Conservation (phyloP, 2,113 vertebrate species). For the Pavo muticus region DNA sequence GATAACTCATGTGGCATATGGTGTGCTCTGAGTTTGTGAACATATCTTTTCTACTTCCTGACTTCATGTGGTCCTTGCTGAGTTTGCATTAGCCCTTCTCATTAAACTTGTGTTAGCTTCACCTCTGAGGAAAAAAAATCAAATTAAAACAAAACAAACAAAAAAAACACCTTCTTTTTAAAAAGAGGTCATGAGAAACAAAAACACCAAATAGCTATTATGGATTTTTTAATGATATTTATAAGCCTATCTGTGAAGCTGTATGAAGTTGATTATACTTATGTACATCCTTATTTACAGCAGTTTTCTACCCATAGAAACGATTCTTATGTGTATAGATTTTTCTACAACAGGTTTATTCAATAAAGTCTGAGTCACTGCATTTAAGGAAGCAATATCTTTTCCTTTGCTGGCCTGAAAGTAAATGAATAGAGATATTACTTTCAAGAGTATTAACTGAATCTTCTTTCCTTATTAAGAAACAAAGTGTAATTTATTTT, state of each 20-base stretch:
- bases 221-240: slow-evolving; percentile 11
- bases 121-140: neutral
- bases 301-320: neutral
- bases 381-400: slow-evolving; percentile 4
- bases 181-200: slow-evolving; percentile 18
- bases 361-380: neutral
- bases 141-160: no score
- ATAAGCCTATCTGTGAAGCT: neutral
- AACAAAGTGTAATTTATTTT: neutral
- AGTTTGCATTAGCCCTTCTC: neutral
- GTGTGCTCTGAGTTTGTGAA: neutral
- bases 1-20: neutral
- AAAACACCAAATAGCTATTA: neutral
- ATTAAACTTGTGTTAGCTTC: neutral
- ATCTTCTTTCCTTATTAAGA: neutral
- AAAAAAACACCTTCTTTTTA: neutral
- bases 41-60: neutral
- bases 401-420: neutral
- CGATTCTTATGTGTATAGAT: neutral
- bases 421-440: neutral
- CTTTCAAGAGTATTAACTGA: neutral
- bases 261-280: neutral
- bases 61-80: neutral
- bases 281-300: neutral
- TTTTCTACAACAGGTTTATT: slow-evolving; percentile 12